Base-by-base conservation (phyloP, 2,888 invertebrate species). In the Belgica antarctica region DNA sequence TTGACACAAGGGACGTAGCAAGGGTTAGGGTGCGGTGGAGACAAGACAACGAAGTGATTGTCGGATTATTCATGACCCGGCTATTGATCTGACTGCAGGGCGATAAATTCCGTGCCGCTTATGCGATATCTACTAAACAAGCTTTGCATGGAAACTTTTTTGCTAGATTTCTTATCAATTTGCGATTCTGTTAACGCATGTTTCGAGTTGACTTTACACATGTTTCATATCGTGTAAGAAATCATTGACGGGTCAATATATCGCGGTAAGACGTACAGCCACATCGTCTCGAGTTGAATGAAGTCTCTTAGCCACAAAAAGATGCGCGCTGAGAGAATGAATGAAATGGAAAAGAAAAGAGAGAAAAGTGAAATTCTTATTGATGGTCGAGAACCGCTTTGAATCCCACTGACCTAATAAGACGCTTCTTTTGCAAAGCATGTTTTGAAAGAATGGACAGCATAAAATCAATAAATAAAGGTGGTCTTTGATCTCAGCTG, bases 281-380 rank as follows among this genome's bases (percentile, higher is more conserved):
- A n/a, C n/a, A n/a, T n/a, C n/a, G n/a, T n/a, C n/a, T n/a, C n/a
- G n/a, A n/a, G n/a, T n/a, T n/a, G n/a, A n/a, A 10, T 41, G 5
- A 41, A n/a, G n/a, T 41, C n/a, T 41, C 41, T n/a, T 41, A 15
- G n/a, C 41, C 4, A 41, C 41, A n/a, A 12, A 15, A 41, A 41
- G 41, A 41, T 10, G 8, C 3, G 41, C 3, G 10, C n/a, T n/a
- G 41, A 41, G 10, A 15, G 8, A 41, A 41, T 27, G 59, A 59
- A 59, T 25, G 59, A 52, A 52, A 59, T 27, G 25, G 59, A 59
- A 59, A 25, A 12, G 2, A n/a, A 2, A n/a, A 59, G 12, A 10
- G 59, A 52, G 52, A 52, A 59, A 59, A 59, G 52, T 52, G 52
- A 59, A 59, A 59, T 59, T 59, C 59, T 59, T 59, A 27, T 52